Evolutionary conservation across 1,140 invertebrate species (phyloP).

Genomic region (Scaptodrosophila lebanonensis): DNA sequence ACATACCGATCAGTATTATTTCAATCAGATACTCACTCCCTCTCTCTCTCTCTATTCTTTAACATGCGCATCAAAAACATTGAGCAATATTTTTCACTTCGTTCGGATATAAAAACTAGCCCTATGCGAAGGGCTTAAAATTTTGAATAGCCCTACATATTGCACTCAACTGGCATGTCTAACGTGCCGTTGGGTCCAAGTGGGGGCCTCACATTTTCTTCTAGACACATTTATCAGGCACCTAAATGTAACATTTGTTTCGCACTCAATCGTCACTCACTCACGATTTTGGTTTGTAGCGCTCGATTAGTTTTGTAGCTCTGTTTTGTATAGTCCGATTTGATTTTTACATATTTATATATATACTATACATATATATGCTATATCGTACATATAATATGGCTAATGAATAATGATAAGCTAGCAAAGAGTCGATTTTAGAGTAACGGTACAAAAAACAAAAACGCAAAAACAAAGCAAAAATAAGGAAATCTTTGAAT

Average conservation of each 20-base stretch:
- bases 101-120: conserved; percentile 46
- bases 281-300: conserved; percentile 38
- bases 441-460: conserved; percentile 38
- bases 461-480: conserved; percentile 16
- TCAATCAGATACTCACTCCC: no score
- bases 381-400: no score
- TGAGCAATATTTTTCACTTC: conserved; percentile 77
- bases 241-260: no score
- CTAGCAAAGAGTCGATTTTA: conserved; percentile 71
- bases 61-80: conserved; percentile 12
- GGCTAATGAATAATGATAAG: conserved; percentile 41
- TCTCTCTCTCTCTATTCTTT: conserved; percentile 13
- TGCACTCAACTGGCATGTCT: conserved; percentile 9
- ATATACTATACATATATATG: conserved; percentile 28
- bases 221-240: no score
- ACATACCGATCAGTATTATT: conserved; percentile 25
- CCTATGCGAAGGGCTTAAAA: conserved; percentile 13
- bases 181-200: no score
- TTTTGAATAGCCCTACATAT: conserved; percentile 15
- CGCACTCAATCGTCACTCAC: conserved; percentile 32
- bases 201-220: no score
- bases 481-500: conserved; percentile 24
- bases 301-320: conserved; percentile 2
- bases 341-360: conserved; percentile 21
- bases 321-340: conserved; percentile 1